These are phyloP conservation scores for Discoglossus pictus DNA, from an alignment of 2,797 vertebrate species.

Conservation along the genomic window DNA sequence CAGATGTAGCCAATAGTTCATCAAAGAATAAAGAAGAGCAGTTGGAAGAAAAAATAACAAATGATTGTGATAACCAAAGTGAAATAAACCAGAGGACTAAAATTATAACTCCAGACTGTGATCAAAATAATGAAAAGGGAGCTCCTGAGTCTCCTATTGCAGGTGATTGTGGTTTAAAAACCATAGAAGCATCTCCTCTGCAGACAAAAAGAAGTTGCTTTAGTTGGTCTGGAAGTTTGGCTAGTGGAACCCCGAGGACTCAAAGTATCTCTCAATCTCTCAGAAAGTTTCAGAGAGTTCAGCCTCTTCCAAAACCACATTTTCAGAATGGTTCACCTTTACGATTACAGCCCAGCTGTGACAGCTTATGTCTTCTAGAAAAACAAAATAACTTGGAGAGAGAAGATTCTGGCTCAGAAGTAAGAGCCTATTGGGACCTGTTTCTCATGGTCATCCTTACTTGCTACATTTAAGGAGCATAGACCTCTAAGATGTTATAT, in stretches of 20 bases:
- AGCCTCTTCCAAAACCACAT: slow-evolving; percentile 14
- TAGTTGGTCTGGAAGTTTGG: slow-evolving; percentile 67
- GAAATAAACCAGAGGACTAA: not conserved
- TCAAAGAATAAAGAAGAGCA: slow-evolving; percentile 33
- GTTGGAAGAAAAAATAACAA: slow-evolving; percentile 23
- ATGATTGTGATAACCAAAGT: not conserved
- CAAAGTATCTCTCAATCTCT: slow-evolving; percentile 54
- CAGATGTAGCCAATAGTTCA: slow-evolving; percentile 44
- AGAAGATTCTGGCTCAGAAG: slow-evolving; percentile 56
- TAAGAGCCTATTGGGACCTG: too few species aligned
- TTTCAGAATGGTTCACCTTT: slow-evolving; percentile 13
- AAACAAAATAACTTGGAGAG: slow-evolving; percentile 6
- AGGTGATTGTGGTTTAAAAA: not conserved
- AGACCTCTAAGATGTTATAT: too few species aligned
- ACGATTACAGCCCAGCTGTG: not conserved
- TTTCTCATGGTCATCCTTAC: too few species aligned
- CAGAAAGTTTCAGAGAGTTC: slow-evolving; percentile 71
- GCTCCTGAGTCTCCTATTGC: not conserved
- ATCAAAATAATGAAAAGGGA: not conserved
- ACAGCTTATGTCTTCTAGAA: not conserved
- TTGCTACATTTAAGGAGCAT: too few species aligned
- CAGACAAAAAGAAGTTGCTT: slow-evolving; percentile 67
- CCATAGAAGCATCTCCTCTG: slow-evolving; percentile 35
- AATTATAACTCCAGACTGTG: not conserved
- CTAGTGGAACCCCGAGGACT: slow-evolving; percentile 48